Evolutionary conservation across 1,140 invertebrate species (phyloP).

Genomic region (Drosophila serrata): DNA sequence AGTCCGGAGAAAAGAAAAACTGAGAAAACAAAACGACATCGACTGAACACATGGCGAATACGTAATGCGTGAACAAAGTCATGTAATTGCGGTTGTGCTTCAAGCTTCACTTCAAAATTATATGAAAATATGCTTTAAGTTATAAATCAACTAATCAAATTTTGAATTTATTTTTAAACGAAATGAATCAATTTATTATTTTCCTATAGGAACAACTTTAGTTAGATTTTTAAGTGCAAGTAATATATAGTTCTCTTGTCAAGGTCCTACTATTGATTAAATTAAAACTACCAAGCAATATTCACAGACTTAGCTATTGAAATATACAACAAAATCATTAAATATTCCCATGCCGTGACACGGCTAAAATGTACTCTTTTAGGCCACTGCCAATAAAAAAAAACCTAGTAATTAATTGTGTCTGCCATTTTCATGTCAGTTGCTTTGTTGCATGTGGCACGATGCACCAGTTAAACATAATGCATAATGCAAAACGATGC

Average conservation of each 20-base stretch:
- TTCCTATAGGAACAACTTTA: no score
- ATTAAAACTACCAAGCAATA: not conserved
- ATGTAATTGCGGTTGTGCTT: not conserved
- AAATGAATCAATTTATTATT: no score
- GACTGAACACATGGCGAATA: conserved; percentile 19
- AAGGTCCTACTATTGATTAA: conserved; percentile 5
- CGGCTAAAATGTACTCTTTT: conserved; percentile 20
- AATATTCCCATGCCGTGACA: conserved; percentile 27
- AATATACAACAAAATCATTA: not conserved
- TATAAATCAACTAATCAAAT: not conserved
- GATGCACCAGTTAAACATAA: conserved; percentile 48
- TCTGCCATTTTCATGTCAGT: conserved; percentile 53
- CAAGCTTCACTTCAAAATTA: not conserved
- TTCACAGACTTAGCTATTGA: not conserved
- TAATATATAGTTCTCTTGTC: not conserved
- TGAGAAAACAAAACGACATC: not conserved
- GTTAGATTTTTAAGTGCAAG: not conserved
- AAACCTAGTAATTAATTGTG: conserved; percentile 45
- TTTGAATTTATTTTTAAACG: not conserved
- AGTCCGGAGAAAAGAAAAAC: conserved; percentile 2
- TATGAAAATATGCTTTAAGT: no score
- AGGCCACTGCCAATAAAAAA: conserved; percentile 21
- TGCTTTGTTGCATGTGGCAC: conserved; percentile 46
- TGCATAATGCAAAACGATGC: conserved; percentile 57
- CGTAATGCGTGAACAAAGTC: conserved; percentile 11